A percentile compares a stretch with the other conserved stretches of the same genome.
Conservation (phyloP, 2,113 vertebrate genomes). For the Isurus oxyrinchus region DNA sequence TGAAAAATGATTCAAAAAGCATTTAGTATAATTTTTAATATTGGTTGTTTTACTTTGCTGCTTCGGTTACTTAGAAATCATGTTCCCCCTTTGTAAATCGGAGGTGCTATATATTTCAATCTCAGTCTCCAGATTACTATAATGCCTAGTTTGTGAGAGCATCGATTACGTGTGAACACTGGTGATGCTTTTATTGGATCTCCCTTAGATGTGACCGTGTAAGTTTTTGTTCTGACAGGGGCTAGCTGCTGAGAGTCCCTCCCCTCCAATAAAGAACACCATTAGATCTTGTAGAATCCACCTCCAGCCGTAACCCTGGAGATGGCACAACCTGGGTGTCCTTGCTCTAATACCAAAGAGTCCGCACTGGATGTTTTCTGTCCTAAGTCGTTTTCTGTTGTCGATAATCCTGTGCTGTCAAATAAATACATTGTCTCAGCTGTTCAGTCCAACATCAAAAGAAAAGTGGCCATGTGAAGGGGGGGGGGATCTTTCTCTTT, state of each 20-base stretch:
- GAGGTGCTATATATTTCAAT: neutral
- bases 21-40: neutral
- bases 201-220: neutral
- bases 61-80: neutral
- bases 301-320: conserved; percentile 52
- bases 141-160: neutral
- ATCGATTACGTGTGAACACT: neutral
- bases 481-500: conserved; percentile 28
- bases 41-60: neutral
- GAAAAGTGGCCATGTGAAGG: conserved; percentile 39
- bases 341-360: conserved; percentile 48
- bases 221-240: conserved; percentile 37
- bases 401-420: conserved; percentile 56
- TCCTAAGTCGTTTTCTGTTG: conserved; percentile 42
- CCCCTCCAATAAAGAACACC: conserved; percentile 46
- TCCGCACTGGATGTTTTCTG: conserved; percentile 45
- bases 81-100: neutral
- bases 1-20: neutral
- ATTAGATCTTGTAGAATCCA: conserved; percentile 49
- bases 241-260: conserved; percentile 44
- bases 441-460: conserved; percentile 43
- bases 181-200: conserved; percentile 31
- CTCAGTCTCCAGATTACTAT: neutral
- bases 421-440: conserved; percentile 47
- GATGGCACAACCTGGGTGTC: conserved; percentile 63